Evolutionary conservation across 1,140 invertebrate genomes (phyloP).

Genomic region (Ips typographus): DNA sequence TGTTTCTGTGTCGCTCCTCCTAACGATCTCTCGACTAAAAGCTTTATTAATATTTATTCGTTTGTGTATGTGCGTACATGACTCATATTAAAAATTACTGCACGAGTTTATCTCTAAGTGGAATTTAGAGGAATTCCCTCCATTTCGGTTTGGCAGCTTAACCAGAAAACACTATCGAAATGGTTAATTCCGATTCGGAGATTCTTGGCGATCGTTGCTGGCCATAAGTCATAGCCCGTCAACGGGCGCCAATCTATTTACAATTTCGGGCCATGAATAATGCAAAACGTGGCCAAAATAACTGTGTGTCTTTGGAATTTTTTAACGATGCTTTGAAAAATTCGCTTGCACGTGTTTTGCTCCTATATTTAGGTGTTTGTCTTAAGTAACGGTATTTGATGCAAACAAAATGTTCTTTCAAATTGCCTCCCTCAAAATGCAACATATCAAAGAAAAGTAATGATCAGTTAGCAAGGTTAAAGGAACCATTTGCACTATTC

Average conservation of each 20-base stretch:
- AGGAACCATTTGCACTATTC: too few relatives aligned
- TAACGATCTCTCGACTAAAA: constrained; percentile 2
- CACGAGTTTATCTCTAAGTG: too few relatives aligned
- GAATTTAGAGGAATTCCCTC: too few relatives aligned
- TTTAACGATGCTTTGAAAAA: neutral
- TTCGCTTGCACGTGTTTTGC: neutral
- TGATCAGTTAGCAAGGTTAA: too few relatives aligned
- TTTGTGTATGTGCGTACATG: constrained; percentile 2
- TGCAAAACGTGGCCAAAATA: constrained; percentile 9
- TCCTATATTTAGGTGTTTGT: neutral
- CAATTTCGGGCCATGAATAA: constrained; percentile 10
- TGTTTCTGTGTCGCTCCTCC: neutral
- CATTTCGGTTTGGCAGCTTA: too few relatives aligned
- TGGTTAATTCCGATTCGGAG: neutral
- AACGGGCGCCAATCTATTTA: constrained; percentile 11
- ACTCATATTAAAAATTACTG: neutral
- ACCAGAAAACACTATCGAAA: too few relatives aligned
- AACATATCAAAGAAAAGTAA: too few relatives aligned
- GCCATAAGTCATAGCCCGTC: neutral
- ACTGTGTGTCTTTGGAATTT: constrained; percentile 5
- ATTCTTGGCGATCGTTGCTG: constrained; percentile 3
- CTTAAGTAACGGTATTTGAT: neutral
- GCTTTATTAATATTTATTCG: constrained; percentile 23
- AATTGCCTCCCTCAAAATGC: too few relatives aligned
- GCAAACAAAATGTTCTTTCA: too few relatives aligned